Evolutionary conservation across 2,888 invertebrate species (phyloP).

Genomic region (Trachelus tabidus): DNA sequence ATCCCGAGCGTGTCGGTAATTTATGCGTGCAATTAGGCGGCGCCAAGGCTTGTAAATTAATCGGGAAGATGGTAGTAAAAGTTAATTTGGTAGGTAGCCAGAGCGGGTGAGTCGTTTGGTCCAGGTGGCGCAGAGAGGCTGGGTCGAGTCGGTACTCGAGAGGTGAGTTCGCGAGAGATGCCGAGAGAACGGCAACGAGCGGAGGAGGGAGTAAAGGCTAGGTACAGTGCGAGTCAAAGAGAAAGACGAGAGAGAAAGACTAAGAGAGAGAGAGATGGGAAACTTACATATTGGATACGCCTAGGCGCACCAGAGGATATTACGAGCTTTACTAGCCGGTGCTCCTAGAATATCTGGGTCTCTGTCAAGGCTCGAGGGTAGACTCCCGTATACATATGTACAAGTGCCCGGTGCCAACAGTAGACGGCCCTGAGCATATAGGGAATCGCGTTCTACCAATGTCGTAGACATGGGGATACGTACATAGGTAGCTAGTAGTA

Average conservation of each 20-base stretch:
- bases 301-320: slow-evolving; percentile 11
- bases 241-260: slow-evolving; percentile 8
- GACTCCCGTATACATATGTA: not conserved
- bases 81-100: slow-evolving; percentile 58
- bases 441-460: too few relatives aligned
- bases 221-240: slow-evolving; percentile 6
- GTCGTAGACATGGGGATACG: too few relatives aligned
- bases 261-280: too few relatives aligned
- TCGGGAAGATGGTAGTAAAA: slow-evolving; percentile 62
- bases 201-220: not conserved
- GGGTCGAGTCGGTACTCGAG: slow-evolving; percentile 28
- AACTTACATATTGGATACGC: slow-evolving; percentile 18
- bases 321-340: slow-evolving; percentile 11
- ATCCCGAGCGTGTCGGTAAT: slow-evolving; percentile 50
- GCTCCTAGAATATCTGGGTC: slow-evolving; percentile 11
- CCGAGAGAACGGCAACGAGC: not conserved
- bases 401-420: too few relatives aligned
- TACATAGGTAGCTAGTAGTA: too few relatives aligned
- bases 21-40: slow-evolving; percentile 59
- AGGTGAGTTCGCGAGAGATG: slow-evolving; percentile 30
- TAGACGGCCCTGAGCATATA: too few relatives aligned
- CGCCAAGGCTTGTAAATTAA: slow-evolving; percentile 57
- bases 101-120: slow-evolving; percentile 50
- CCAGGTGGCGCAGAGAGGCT: slow-evolving; percentile 52
- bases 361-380: slow-evolving; percentile 22